Evolutionary conservation across 1,140 invertebrate genomes (phyloP).

Genomic region (Papilio polytes): DNA sequence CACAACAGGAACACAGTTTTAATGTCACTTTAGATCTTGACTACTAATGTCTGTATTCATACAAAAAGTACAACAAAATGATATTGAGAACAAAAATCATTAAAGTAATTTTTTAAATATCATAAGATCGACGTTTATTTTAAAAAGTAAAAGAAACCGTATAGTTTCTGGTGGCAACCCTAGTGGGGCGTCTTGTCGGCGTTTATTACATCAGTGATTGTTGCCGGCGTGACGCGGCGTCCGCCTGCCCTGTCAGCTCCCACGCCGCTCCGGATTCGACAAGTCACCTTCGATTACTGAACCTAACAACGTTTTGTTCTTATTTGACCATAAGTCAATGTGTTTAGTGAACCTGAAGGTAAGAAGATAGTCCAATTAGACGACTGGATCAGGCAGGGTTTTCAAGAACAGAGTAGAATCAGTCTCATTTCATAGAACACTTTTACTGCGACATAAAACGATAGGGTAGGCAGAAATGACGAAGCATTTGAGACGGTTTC

Average conservation of each 20-base stretch:
- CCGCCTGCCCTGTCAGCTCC: constrained; percentile 1
- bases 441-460: no score
- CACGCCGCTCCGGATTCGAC: constrained; percentile 22
- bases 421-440: no score
- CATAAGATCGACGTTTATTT: no score
- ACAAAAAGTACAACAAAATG: no score
- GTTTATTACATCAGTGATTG: constrained; percentile 14
- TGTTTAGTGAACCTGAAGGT: neutral
- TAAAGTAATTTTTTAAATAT: no score
- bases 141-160: neutral
- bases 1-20: neutral
- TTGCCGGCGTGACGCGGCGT: constrained; percentile 14
- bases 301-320: neutral
- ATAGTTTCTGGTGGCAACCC: neutral
- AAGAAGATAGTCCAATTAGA: no score
- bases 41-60: no score
- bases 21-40: neutral
- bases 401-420: no score
- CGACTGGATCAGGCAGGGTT: no score
- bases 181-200: neutral
- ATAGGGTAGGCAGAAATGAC: no score
- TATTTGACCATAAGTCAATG: neutral
- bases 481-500: no score
- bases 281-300: constrained; percentile 30
- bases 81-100: no score